Evolutionary conservation across 2,888 invertebrate genomes (phyloP).

Genomic region (Matsumyia berberina): DNA sequence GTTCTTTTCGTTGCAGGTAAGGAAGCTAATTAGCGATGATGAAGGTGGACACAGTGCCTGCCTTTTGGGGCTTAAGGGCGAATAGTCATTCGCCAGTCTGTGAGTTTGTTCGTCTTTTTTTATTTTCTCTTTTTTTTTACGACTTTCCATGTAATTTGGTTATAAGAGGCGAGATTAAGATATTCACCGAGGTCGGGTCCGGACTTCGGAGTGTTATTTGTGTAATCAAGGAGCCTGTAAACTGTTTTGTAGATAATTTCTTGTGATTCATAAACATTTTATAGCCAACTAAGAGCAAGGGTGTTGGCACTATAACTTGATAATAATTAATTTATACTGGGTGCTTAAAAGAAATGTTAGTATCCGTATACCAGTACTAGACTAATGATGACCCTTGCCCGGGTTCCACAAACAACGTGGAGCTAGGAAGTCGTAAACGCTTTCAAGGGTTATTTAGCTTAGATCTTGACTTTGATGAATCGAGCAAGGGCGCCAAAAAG

Average conservation of each 20-base stretch:
- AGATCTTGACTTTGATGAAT: too few relatives aligned
- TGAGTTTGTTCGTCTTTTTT: slow-evolving; percentile 40
- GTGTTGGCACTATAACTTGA: neutral
- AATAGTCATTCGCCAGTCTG: slow-evolving; percentile 50
- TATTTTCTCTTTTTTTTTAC: slow-evolving; percentile 27
- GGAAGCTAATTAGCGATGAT: slow-evolving; percentile 66
- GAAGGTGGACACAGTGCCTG: slow-evolving; percentile 17
- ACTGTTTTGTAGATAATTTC: neutral
- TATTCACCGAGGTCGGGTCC: neutral
- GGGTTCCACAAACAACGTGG: too few relatives aligned
- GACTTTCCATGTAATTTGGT: slow-evolving; percentile 22
- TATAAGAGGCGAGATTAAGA: slow-evolving; percentile 26
- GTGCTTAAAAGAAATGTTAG: too few relatives aligned
- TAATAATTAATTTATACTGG: too few relatives aligned
- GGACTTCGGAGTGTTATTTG: too few relatives aligned
- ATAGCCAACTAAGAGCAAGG: slow-evolving; percentile 8
- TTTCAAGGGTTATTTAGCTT: too few relatives aligned
- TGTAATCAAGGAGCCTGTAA: neutral
- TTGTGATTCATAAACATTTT: slow-evolving; percentile 32
- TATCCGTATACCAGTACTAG: too few relatives aligned
- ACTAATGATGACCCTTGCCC: too few relatives aligned
- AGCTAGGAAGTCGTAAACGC: too few relatives aligned
- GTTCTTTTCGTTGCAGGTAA: slow-evolving; percentile 61
- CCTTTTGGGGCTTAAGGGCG: slow-evolving; percentile 25
- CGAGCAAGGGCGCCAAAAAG: too few relatives aligned